phyloP scores from a whole-genome alignment of 2,888 invertebrate species.

The Ischnus inquisitorius region DNA sequence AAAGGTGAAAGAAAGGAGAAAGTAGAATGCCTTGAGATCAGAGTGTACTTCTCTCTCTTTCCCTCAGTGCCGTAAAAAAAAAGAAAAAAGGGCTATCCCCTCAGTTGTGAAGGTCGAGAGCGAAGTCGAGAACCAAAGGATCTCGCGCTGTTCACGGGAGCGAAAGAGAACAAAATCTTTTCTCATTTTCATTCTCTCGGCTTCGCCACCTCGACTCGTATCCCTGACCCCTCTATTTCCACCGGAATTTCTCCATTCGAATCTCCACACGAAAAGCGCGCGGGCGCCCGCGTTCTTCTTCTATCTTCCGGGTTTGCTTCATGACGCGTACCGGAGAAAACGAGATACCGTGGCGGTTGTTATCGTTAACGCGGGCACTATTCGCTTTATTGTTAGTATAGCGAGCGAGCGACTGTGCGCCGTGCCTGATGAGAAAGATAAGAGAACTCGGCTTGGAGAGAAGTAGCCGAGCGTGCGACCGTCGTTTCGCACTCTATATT shows the following conservation, averaged over 20 bases:
- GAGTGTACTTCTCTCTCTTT: neutral
- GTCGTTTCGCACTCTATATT: slow-evolving; percentile 17
- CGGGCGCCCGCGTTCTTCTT: neutral
- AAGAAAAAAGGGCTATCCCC: neutral
- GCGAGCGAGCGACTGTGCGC: neutral
- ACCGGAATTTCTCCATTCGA: slow-evolving; percentile 31
- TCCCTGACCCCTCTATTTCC: slow-evolving; percentile 36
- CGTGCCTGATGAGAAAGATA: slow-evolving; percentile 13
- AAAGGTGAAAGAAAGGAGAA: slow-evolving; percentile 1
- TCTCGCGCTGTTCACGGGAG: slow-evolving; percentile 12
- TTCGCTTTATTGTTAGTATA: slow-evolving; percentile 36
- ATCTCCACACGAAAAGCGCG: neutral
- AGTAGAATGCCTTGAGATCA: slow-evolving; percentile 19
- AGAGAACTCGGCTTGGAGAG: neutral
- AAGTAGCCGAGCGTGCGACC: neutral
- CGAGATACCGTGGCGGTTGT: slow-evolving; percentile 3
- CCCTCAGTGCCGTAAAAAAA: slow-evolving; percentile 2
- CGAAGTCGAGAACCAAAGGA: slow-evolving; percentile 14
- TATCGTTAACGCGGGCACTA: slow-evolving; percentile 41
- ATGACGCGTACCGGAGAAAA: neutral
- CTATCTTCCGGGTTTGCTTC: slow-evolving; percentile 19
- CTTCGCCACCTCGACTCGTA: neutral
- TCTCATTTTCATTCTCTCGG: slow-evolving; percentile 30
- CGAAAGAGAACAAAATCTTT: slow-evolving; percentile 27
- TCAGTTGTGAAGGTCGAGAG: slow-evolving; percentile 16